A percentile compares a stretch with the other conserved stretches of the same genome.
phyloP scores from a whole-genome alignment of 2,113 vertebrate species.

The Crotophaga sulcirostris region DNA sequence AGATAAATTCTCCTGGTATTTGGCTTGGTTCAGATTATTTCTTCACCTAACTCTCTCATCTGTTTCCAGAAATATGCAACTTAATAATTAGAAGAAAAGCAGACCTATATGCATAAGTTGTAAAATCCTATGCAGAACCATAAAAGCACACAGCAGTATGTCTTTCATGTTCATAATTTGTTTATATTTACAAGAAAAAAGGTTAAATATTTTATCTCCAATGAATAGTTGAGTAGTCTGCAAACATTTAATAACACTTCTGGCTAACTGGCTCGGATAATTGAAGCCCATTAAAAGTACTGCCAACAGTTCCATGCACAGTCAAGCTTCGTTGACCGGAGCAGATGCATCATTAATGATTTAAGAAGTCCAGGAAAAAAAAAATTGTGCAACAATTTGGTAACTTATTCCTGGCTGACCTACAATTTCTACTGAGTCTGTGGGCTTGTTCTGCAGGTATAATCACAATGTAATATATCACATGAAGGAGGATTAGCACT shows the following conservation, averaged over 20 bases:
- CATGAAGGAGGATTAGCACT: not conserved
- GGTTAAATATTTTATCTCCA: not conserved
- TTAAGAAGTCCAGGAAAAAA: not conserved
- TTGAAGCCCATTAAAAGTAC: not conserved
- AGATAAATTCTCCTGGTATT: not conserved
- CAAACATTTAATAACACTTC: slow-evolving; percentile 3
- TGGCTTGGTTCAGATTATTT: not conserved
- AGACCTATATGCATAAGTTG: not conserved
- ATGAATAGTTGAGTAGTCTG: not conserved
- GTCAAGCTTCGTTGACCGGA: not conserved
- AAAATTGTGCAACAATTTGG: not conserved
- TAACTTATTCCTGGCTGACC: not conserved
- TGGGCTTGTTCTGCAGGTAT: not conserved
- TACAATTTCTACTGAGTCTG: not conserved
- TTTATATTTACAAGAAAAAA: not conserved
- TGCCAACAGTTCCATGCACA: not conserved
- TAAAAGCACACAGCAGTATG: not conserved
- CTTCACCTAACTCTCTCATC: not conserved
- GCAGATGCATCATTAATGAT: slow-evolving; percentile 18
- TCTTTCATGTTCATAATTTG: not conserved
- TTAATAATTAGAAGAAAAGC: not conserved
- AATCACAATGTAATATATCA: fast-evolving
- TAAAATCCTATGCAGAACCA: not conserved
- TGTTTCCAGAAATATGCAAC: not conserved
- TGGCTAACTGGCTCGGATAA: not conserved